A percentile compares a stretch with the other conserved stretches of the same genome.
phyloP scores from a whole-genome alignment of 2,113 vertebrate species.

The Bombycilla garrulus region DNA sequence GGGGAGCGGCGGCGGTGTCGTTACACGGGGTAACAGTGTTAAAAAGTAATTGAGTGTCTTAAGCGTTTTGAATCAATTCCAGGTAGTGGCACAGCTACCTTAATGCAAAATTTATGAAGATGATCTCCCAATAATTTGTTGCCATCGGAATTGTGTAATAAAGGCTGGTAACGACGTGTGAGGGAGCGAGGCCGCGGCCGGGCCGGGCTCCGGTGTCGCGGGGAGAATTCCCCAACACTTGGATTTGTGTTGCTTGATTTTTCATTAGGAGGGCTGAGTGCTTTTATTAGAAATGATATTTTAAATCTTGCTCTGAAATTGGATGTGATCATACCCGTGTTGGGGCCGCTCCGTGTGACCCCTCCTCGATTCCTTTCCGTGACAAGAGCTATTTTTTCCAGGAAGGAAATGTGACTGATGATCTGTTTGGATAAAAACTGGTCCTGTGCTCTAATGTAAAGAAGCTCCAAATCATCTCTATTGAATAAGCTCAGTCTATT shows the following conservation, averaged over 20 bases:
- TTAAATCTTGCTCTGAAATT: neutral
- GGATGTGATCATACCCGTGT: neutral
- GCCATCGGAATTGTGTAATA: slow-evolving; percentile 56
- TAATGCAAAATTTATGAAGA: slow-evolving; percentile 78
- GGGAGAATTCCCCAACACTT: neutral
- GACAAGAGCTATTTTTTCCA: neutral
- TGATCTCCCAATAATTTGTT: slow-evolving; percentile 66
- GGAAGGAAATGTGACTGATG: neutral
- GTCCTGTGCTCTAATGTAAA: neutral
- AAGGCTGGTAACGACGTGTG: slow-evolving; percentile 28
- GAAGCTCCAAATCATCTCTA: neutral
- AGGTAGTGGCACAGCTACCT: slow-evolving; percentile 63
- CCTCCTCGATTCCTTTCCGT: neutral
- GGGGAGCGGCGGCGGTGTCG: slow-evolving; percentile 65
- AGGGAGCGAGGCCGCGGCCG: neutral
- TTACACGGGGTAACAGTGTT: slow-evolving; percentile 56
- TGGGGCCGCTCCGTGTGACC: neutral
- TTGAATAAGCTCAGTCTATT: neutral
- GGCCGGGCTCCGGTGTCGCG: neutral
- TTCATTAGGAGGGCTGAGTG: neutral
- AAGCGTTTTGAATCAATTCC: slow-evolving; percentile 75
- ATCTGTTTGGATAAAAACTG: neutral
- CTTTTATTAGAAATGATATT: slow-evolving; percentile 21
- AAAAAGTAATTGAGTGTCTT: slow-evolving; percentile 75
- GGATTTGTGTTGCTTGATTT: neutral